A percentile compares a stretch with the other conserved stretches of the same genome.
Evolutionary conservation across 1,140 invertebrate species (phyloP).

Genomic region (Solenopsis invicta): DNA sequence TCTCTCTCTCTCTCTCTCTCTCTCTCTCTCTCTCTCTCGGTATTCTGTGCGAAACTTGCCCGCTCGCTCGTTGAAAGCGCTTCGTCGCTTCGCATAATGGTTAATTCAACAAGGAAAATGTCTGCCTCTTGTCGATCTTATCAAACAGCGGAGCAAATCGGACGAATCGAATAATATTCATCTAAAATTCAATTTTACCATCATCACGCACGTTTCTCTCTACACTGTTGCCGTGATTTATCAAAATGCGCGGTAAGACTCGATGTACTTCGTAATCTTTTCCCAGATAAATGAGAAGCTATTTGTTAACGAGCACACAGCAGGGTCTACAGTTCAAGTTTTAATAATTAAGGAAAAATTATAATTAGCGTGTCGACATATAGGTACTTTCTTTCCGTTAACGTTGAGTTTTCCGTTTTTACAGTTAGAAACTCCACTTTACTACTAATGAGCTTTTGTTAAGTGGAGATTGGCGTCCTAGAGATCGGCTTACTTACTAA

Average conservation of each 20-base stretch:
- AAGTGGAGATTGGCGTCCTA: not conserved
- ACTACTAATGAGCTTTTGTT: not conserved
- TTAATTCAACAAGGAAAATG: conserved; percentile 47
- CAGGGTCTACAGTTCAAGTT: not conserved
- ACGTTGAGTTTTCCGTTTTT: not conserved
- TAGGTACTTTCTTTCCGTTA: not conserved
- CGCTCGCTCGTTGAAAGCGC: not conserved
- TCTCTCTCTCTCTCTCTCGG: not conserved
- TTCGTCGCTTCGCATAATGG: not conserved
- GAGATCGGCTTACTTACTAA: not conserved
- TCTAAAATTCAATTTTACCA: not conserved
- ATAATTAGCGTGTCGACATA: not conserved
- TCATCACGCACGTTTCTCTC: conserved; percentile 7
- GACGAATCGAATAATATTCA: conserved; percentile 3
- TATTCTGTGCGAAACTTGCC: not conserved
- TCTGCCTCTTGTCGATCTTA: conserved; percentile 29
- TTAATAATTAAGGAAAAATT: not conserved
- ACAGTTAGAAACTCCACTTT: not conserved
- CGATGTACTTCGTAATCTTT: not conserved
- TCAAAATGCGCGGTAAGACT: not conserved
- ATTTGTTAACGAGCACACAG: not conserved
- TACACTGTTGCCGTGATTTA: not conserved
- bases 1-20: not conserved
- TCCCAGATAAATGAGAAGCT: not conserved
- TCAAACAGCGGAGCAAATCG: not conserved